A percentile compares a stretch with the other conserved stretches of the same genome.
Conservation (phyloP, 2,797 vertebrate species). For the Gymnopithys bicolor region DNA sequence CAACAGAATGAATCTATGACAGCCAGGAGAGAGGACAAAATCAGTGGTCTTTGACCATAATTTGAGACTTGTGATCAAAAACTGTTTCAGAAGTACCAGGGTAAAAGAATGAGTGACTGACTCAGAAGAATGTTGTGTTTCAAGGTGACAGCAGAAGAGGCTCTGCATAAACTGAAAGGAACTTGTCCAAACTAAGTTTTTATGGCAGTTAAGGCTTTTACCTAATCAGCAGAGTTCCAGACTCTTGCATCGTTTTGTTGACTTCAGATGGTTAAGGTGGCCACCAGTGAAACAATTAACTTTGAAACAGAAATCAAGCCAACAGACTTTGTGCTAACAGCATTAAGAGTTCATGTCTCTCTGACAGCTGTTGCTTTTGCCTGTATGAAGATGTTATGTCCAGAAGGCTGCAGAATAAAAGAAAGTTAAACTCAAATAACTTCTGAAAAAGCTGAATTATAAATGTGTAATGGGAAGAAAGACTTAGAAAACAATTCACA, state of each 20-base stretch:
- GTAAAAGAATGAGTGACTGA: not conserved
- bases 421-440: not conserved
- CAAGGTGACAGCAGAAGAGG: not conserved
- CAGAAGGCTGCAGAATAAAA: not conserved
- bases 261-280: not conserved
- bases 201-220: not conserved
- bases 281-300: not conserved
- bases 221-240: not conserved
- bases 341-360: not conserved
- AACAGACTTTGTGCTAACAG: not conserved
- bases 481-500: not conserved
- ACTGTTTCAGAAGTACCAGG: not conserved
- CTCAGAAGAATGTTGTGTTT: not conserved
- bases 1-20: not conserved
- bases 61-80: not conserved
- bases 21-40: not conserved
- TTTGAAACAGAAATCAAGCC: not conserved
- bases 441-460: not conserved
- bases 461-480: not conserved
- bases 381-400: not conserved
- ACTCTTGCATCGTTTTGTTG: not conserved
- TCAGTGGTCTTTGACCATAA: fast-evolving
- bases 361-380: not conserved
- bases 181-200: not conserved
- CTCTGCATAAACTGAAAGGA: not conserved